Base-by-base conservation (phyloP, 2,888 invertebrate genomes). In the Acrobeloides nanus region DNA sequence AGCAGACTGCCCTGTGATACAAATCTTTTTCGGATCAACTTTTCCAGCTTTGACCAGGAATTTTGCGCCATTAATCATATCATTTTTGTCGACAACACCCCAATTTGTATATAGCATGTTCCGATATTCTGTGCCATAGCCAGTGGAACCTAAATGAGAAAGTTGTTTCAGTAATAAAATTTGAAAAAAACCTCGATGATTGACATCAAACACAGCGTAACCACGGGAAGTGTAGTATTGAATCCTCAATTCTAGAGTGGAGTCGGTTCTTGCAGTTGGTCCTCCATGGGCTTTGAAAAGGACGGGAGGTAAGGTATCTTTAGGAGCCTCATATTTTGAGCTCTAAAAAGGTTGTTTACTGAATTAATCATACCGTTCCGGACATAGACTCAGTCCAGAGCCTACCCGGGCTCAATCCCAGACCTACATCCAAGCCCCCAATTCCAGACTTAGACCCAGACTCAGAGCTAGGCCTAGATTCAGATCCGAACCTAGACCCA, bases 301-400 rank as follows among this genome's bases (percentile, higher is more conserved):
- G 23, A 77, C 62, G 1, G 77, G 77, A 7, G 77, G 76, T 67
- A 21, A 77, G 77, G 56, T 72, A 75, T 5, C 76, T 76, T 21
- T 75, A 75, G 34, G 75, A 75, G 20, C 77, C 77, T 17, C 77
- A 59, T 59, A 77, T 77, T 59, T 76, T 74, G 6, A 77, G 74
- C 64, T 75, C 75, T 25, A 76, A 64, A 1, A 77, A 68, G 17
- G 75, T 15, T 75, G 64, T 20, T 65, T 68, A 4, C 44, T 50
- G 32, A 38, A 46, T 57, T 74, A 76, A 61, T n/a, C n/a, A n/a
- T n/a, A n/a, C n/a, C n/a, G n/a, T n/a, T n/a, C n/a, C n/a, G n/a
- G n/a, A n/a, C n/a, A n/a, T n/a, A n/a, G n/a, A n/a, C n/a, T n/a
- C n/a, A n/a, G n/a, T n/a, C n/a, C n/a, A n/a, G n/a, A n/a, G n/a